Conservation (phyloP, 2,888 invertebrate genomes). For the Ornithoptera alexandrae region DNA sequence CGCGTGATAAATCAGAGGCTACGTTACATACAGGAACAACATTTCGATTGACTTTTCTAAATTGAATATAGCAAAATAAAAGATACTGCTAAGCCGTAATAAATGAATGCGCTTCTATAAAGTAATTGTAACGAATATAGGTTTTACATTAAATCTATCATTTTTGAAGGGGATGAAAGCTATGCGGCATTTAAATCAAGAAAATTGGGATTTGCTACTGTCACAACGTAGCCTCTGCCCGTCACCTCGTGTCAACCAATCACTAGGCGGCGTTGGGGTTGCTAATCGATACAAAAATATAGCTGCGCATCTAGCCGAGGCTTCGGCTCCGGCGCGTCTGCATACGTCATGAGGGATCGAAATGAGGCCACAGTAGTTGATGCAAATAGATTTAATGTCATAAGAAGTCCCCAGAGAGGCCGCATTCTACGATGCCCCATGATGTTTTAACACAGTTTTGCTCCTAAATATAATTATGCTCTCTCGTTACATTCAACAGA, state of each 20-base stretch:
- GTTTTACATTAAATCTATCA: neutral
- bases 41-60: neutral
- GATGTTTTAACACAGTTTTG: conserved; percentile 52
- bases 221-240: conserved; percentile 19
- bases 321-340: conserved; percentile 49
- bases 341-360: conserved; percentile 53
- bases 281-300: conserved; percentile 10
- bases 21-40: conserved; percentile 14
- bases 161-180: neutral
- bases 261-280: conserved; percentile 4
- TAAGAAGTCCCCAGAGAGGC: conserved; percentile 35
- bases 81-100: conserved; percentile 5
- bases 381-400: conserved; percentile 28
- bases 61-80: conserved; percentile 3
- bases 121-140: neutral
- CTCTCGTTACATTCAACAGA: conserved; percentile 67
- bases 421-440: conserved; percentile 50
- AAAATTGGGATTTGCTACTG: neutral
- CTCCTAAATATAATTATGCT: conserved; percentile 46
- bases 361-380: conserved; percentile 32
- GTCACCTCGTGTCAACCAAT: conserved; percentile 6
- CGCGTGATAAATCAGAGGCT: conserved; percentile 19
- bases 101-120: neutral
- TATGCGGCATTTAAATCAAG: neutral
- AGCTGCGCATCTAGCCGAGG: conserved; percentile 36